A percentile compares a stretch with the other conserved stretches of the same genome.
phyloP scores from a whole-genome alignment of 2,113 vertebrate genomes.

The Paramisgurnus dabryanus region DNA sequence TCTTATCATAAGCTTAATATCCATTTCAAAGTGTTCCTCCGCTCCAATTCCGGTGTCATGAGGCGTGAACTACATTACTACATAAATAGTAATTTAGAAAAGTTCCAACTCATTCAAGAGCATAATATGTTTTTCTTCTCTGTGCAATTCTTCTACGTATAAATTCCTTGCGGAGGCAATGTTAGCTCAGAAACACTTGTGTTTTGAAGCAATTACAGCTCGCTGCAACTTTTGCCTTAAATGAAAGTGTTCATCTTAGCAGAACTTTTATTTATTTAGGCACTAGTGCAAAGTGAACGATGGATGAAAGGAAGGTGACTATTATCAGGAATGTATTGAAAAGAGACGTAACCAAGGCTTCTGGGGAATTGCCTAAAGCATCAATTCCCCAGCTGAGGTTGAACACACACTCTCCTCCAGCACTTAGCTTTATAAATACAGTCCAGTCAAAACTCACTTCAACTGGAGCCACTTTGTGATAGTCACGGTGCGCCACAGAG shows the following conservation, averaged over 20 bases:
- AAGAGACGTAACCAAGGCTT: background rate
- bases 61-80: background rate
- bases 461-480: constrained; percentile 27
- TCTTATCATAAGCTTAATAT: background rate
- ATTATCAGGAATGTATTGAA: background rate
- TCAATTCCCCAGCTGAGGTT: background rate
- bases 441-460: background rate
- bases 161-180: background rate
- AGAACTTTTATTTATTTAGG: background rate
- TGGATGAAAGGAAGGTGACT: background rate
- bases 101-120: background rate
- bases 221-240: constrained; percentile 5
- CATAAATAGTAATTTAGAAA: background rate
- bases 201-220: constrained; percentile 23
- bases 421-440: constrained; percentile 17
- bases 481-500: constrained; percentile 14
- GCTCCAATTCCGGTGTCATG: background rate
- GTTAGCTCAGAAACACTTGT: background rate
- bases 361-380: constrained; percentile 13
- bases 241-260: background rate
- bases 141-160: background rate
- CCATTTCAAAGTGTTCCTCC: background rate
- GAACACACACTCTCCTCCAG: constrained; percentile 4
- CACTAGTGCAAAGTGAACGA: constrained; percentile 1
- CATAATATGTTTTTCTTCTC: background rate